Conservation (phyloP, 2,888 invertebrate species). For the Dolichopus griseipennis region DNA sequence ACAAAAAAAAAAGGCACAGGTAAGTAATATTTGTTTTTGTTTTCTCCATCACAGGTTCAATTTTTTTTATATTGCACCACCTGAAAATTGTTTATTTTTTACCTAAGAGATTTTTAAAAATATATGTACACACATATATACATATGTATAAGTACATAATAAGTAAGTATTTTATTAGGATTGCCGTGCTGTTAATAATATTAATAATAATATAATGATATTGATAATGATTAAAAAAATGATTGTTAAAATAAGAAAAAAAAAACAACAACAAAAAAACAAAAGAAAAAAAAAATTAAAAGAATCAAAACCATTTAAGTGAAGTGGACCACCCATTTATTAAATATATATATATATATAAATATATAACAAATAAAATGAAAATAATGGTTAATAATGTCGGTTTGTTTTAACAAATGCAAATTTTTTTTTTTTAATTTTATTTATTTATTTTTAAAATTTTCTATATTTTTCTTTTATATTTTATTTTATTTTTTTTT, state of each 20-base stretch:
- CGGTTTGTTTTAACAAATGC: slow-evolving; percentile 1
- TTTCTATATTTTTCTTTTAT: background rate
- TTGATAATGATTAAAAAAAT: background rate
- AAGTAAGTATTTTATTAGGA: background rate
- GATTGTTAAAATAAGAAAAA: background rate
- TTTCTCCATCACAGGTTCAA: background rate
- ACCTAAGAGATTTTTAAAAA: background rate
- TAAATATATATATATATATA: background rate
- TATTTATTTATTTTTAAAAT: background rate
- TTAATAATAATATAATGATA: background rate
- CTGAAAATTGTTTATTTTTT: slow-evolving; percentile 1
- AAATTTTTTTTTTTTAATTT: background rate
- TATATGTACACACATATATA: too few relatives aligned
- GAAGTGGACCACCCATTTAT: slow-evolving; percentile 6
- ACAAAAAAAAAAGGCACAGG: background rate
- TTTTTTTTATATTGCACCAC: background rate
- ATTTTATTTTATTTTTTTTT: background rate
- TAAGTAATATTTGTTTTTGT: slow-evolving; percentile 2
- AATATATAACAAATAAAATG: background rate
- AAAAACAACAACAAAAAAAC: background rate
- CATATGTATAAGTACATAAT: background rate
- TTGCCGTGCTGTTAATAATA: background rate
- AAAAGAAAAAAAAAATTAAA: background rate
- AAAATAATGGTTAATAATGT: slow-evolving; percentile 1
- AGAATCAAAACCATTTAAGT: slow-evolving; percentile 1